phyloP scores from a whole-genome alignment of 2,888 invertebrate species.

The Gandaritis pyraliata region DNA sequence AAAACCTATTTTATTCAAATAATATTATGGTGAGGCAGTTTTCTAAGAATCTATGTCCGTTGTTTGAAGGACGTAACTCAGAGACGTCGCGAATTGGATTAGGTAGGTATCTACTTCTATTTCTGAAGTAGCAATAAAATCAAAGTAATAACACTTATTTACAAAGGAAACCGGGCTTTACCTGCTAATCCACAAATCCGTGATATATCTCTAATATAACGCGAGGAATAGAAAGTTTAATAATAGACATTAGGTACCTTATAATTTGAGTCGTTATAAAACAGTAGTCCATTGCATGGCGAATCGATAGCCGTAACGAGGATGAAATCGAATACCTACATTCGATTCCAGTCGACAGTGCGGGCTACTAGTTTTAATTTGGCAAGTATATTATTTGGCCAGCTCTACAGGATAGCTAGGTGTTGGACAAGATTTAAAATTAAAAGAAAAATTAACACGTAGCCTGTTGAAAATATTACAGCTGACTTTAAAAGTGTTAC shows the following conservation, averaged over 20 bases:
- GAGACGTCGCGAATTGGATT: background rate
- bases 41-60: background rate
- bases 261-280: slow-evolving; percentile 7
- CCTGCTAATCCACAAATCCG: slow-evolving; percentile 5
- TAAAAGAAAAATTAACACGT: too few species aligned
- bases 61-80: background rate
- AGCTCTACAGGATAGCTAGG: too few species aligned
- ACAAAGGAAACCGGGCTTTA: slow-evolving; percentile 3
- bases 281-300: slow-evolving; percentile 6
- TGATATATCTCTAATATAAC: slow-evolving; percentile 17
- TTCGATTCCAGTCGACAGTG: background rate
- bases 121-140: slow-evolving; percentile 2
- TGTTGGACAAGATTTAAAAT: too few species aligned
- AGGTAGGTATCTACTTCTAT: background rate
- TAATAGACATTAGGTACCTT: slow-evolving; percentile 20
- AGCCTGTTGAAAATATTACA: too few species aligned
- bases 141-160: background rate
- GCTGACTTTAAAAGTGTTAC: too few species aligned
- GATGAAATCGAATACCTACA: background rate
- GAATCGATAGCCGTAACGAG: background rate
- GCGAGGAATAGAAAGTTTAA: slow-evolving; percentile 34
- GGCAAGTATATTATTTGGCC: background rate
- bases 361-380: background rate
- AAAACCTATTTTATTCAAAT: too few species aligned
- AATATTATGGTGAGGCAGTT: background rate